phyloP scores from a whole-genome alignment of 2,888 invertebrate species.

The Deroplatys truncata region DNA sequence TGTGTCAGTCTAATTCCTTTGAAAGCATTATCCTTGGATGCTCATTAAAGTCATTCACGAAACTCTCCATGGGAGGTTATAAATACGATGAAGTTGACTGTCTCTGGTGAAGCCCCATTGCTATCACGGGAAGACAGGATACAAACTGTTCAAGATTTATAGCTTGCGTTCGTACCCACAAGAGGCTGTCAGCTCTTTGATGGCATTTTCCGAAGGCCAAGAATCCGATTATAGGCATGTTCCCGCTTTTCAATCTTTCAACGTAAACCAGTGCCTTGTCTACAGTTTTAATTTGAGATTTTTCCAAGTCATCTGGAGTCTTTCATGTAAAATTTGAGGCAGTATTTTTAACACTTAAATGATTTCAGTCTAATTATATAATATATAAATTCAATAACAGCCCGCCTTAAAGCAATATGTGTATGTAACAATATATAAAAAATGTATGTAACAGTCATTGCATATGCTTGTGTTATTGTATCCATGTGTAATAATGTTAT shows the following conservation, averaged over 20 bases:
- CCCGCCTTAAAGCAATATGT: no score
- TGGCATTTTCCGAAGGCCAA: neutral
- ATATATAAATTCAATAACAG: no score
- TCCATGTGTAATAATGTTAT: no score
- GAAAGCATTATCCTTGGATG: neutral
- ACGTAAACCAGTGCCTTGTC: neutral
- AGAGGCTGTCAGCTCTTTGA: neutral
- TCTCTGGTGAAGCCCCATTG: neutral
- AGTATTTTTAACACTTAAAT: no score
- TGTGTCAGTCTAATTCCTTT: neutral
- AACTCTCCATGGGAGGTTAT: neutral
- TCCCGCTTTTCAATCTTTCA: neutral
- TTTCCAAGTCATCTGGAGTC: no score
- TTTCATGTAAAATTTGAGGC: no score
- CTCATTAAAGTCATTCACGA: neutral
- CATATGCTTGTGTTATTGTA: no score
- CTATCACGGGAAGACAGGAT: neutral
- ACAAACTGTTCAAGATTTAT: neutral
- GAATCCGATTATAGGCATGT: neutral
- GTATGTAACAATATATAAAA: no score
- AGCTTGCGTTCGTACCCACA: neutral
- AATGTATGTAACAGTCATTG: no score
- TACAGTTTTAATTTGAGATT: no score
- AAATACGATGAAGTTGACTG: neutral
- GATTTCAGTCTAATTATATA: no score